phyloP scores from a whole-genome alignment of 2,797 vertebrate genomes.

The Onychomys leucogaster region DNA sequence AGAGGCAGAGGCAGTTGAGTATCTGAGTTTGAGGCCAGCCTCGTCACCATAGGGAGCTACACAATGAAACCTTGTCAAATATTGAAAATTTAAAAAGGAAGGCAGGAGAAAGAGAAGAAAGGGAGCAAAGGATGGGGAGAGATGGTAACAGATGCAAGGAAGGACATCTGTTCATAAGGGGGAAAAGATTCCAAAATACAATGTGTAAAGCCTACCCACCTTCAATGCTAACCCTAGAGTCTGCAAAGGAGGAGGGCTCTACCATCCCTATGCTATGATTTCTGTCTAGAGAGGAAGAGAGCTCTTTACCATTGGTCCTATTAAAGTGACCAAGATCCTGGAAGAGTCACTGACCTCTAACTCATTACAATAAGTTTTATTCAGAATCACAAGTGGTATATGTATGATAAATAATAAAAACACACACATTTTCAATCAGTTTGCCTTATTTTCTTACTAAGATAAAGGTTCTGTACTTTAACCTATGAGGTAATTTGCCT shows the following conservation, averaged over 20 bases:
- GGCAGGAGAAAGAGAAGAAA: no score
- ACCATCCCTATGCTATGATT: not conserved
- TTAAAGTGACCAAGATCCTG: not conserved
- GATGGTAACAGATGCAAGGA: no score
- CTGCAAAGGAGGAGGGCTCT: not conserved
- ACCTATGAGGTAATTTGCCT: not conserved
- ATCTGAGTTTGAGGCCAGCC: no score
- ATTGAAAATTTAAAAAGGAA: no score
- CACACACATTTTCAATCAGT: not conserved
- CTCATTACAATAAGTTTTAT: not conserved
- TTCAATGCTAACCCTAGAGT: not conserved
- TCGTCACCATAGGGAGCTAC: no score
- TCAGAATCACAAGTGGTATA: not conserved
- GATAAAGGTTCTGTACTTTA: not conserved
- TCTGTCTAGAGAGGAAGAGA: not conserved
- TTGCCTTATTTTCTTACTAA: not conserved
- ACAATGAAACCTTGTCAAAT: no score
- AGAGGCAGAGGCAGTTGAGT: no score
- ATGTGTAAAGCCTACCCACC: not conserved
- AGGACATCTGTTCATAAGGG: not conserved
- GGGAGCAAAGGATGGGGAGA: not conserved
- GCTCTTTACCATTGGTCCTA: not conserved
- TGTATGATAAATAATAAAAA: not conserved
- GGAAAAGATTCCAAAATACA: not conserved
- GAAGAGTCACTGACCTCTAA: not conserved